Evolutionary conservation across 2,797 vertebrate genomes (phyloP).

Genomic region (Cossypha heuglini): DNA sequence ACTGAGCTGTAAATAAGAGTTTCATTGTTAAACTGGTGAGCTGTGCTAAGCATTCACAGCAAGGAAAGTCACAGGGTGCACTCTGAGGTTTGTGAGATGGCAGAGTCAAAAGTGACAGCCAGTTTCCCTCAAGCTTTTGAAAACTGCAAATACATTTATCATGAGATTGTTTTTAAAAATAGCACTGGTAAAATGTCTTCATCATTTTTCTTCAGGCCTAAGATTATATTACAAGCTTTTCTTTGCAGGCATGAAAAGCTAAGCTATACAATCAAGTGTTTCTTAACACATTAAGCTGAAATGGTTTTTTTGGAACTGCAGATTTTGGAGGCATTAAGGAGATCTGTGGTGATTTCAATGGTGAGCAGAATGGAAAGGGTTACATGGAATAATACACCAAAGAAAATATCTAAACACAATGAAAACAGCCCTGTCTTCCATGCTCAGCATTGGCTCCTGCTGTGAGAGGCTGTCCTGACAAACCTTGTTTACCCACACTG

Average conservation of each 20-base stretch:
- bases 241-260: background rate
- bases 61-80: background rate
- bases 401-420: background rate
- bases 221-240: background rate
- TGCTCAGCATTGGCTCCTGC: background rate
- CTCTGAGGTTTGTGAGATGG: background rate
- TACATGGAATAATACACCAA: background rate
- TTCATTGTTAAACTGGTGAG: background rate
- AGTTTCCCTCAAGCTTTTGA: background rate
- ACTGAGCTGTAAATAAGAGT: background rate
- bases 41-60: background rate
- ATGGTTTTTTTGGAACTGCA: background rate
- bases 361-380: background rate
- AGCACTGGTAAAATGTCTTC: background rate
- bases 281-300: background rate
- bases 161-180: background rate
- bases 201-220: background rate
- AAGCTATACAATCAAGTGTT: background rate
- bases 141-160: background rate
- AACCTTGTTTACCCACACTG: background rate
- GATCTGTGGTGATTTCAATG: background rate
- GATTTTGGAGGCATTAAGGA: background rate
- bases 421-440: background rate
- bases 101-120: background rate
- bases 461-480: background rate